These are phyloP conservation scores for Caenorhabditis remanei DNA, from an alignment of 1,140 invertebrate species.

Conservation along the genomic window DNA sequence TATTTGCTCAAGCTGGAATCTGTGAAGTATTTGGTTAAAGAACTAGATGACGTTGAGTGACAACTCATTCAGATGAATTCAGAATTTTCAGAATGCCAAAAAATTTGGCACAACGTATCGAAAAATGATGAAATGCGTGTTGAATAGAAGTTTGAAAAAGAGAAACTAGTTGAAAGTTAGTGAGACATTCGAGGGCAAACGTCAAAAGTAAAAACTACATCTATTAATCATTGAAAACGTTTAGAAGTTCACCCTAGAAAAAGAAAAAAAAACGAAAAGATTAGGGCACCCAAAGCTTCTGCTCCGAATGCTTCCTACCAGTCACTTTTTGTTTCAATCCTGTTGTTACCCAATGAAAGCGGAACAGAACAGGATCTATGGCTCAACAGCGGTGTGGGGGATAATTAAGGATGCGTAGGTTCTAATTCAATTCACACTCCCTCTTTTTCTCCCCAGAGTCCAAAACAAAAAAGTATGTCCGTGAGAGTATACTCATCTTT, in stretches of 20 bases:
- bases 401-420: constrained; percentile 55
- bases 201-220: constrained; percentile 29
- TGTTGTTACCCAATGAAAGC: background rate
- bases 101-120: background rate
- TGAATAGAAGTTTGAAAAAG: background rate
- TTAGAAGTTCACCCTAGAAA: constrained; percentile 40
- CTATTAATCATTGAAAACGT: constrained; percentile 52
- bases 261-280: constrained; percentile 5
- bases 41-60: constrained; percentile 15
- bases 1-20: constrained; percentile 36
- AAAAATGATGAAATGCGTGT: background rate
- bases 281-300: background rate
- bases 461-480: constrained; percentile 5
- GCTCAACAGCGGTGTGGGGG: background rate
- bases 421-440: constrained; percentile 53
- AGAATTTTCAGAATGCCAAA: background rate
- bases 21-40: background rate
- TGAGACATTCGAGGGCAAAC: constrained; percentile 49
- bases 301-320: background rate
- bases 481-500: constrained; percentile 18
- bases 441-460: constrained; percentile 11
- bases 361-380: constrained; percentile 50
- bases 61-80: background rate
- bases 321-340: background rate
- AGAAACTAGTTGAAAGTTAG: background rate